Evolutionary conservation across 2,888 invertebrate genomes (phyloP).

Genomic region (Proisotoma minuta): DNA sequence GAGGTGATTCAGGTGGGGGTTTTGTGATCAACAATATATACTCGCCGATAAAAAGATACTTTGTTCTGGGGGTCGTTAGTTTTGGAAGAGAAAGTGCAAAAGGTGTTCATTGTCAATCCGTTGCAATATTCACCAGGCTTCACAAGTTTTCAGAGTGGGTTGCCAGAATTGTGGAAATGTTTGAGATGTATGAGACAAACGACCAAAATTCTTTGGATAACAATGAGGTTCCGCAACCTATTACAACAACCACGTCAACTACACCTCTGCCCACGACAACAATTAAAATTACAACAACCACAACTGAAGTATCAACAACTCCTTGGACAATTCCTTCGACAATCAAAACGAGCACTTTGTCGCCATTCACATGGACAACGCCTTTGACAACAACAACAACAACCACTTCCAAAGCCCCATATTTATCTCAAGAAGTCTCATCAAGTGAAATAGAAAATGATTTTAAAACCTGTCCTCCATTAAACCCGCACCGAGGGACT

Average conservation of each 20-base stretch:
- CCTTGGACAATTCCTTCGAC: no score
- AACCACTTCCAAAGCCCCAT: no score
- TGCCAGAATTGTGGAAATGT: neutral
- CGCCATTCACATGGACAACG: neutral
- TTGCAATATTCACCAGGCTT: neutral
- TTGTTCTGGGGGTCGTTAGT: neutral
- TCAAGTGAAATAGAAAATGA: no score
- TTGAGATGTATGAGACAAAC: neutral
- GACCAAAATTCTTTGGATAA: neutral
- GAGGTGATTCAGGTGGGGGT: neutral
- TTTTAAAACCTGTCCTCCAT: neutral
- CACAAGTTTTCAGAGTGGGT: neutral
- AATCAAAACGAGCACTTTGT: neutral
- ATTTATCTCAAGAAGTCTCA: no score
- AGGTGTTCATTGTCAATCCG: neutral
- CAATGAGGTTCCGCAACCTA: neutral
- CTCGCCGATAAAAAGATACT: neutral
- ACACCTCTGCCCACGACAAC: neutral
- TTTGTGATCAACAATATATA: neutral
- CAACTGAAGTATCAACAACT: no score
- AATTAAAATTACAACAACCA: no score
- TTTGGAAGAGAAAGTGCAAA: neutral
- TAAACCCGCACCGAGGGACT: neutral
- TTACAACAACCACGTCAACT: neutral
- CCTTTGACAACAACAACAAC: neutral